phyloP scores from a whole-genome alignment of 2,888 invertebrate genomes.

The Meghimatium bilineatum region DNA sequence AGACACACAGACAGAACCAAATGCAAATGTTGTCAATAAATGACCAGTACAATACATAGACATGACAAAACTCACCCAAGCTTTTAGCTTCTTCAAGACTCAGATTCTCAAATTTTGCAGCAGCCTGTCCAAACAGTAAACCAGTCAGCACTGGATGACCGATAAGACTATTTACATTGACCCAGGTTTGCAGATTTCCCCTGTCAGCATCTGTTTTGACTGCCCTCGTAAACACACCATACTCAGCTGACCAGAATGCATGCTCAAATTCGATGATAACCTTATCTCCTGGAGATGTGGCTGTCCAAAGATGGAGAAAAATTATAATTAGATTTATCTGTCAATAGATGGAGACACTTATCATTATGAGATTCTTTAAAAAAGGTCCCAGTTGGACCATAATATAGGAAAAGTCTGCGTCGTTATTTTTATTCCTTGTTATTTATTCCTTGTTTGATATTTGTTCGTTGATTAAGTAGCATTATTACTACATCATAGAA shows the following conservation, averaged over 20 bases:
- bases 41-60: neutral
- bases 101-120: constrained; percentile 58
- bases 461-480: no score
- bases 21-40: no score
- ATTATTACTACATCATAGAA: no score
- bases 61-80: constrained; percentile 50
- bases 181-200: constrained; percentile 67
- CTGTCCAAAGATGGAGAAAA: constrained; percentile 12
- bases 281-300: constrained; percentile 53
- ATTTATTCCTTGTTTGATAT: no score
- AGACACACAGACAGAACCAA: no score
- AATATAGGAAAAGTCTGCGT: no score
- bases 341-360: neutral
- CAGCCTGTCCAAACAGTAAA: constrained; percentile 58
- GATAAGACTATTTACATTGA: constrained; percentile 59
- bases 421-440: no score
- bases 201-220: constrained; percentile 52
- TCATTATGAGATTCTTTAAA: no score
- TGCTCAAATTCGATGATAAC: constrained; percentile 65
- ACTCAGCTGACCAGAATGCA: constrained; percentile 69
- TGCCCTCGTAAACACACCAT: constrained; percentile 62
- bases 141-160: constrained; percentile 59
- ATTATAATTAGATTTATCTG: no score
- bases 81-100: constrained; percentile 58
- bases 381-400: no score